Evolutionary conservation across 2,888 invertebrate genomes (phyloP), one percentile per base, ranked within the genome.

Genomic region (Hyposoter didymator): DNA sequence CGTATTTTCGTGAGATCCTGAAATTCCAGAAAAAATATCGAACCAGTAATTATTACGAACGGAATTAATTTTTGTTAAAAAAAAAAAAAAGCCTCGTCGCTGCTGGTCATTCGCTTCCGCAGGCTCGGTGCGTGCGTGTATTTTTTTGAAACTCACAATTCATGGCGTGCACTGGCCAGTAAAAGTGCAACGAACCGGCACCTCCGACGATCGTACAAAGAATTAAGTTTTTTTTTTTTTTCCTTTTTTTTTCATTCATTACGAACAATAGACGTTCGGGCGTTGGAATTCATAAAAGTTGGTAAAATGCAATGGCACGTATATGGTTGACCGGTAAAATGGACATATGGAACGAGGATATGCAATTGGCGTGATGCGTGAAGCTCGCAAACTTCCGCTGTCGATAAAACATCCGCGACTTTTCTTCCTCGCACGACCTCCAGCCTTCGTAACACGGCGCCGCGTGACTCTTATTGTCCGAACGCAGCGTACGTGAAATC

Each of bases 361-460:
- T 73, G 67, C 62, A 67, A 45, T 62, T 74, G 19, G 72, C 74
- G 66, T 14, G 86, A 82, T 79, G 80, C 81, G 78, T 84, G 84
- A 78, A 81, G 82, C 43, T 39, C n/a, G n/a, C n/a, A 72, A 82
- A 80, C 82, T 85, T 85, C 84, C 87, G 84, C 28, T 59, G 52
- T 69, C 19, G 78, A 64, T 78, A 72, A 82, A 79, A 67, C 59
- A 72, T 49, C 17, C 52, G 70, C 52, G 70, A 72, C 45, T 64
- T 32, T 64, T 49, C n/a, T 62, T 39, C 62, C 62, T 28, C 66
- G 28, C 32, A 52, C 43, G 75, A 28, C 28, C 62, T 43, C 45
- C 19, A 35, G n/a, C n/a, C 5, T 70, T 12, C 66, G 1, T 62
- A 47, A 72, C 69, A 35, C 47, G 19, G 8, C 55, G 5, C 22